Evolutionary conservation across 2,113 vertebrate species (phyloP), one percentile per base, ranked within the genome.

Genomic region (Athene noctua): DNA sequence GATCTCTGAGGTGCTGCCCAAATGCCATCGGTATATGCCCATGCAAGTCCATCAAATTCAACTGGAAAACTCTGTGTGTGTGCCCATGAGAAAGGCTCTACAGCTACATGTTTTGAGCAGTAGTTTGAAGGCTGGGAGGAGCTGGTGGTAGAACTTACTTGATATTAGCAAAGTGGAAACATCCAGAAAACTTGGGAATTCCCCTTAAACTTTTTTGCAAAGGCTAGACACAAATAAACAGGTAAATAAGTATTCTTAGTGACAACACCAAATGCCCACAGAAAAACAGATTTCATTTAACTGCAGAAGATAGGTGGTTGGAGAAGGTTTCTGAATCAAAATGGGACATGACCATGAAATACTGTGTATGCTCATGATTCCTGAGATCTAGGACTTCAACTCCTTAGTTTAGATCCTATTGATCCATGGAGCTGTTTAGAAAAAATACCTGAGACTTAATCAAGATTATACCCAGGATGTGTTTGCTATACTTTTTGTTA

Each of bases 151-250:
- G 55, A n/a, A 23, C 5, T 44, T 63, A 27, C 30, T 18, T 57
- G 30, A 5, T 30, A 21, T 1, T 0, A 3, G 18, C 44, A 42
- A 1, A 4, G 15, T 54, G 17, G 49, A 66, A 85, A 65, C 15
- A 40, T n/a, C 27, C 49, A 65, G 19, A 54, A 26, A 70, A 49
- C 34, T 23, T 82, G 36, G 21, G 34, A 91, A 61, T 46, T 38
- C 3, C 17, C 11, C 16, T 87, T 8, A 32, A 59, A 21, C 2
- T 11, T 63, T 90, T 78, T 75, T 65, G 26, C 70, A 78, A 72
- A 63, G 38, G 9, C n/a, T 62, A 46, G 34, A 57, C 38, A 58
- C 4, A 65, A 70, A 91, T 21, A n/a, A 72, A 47, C 3, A 38
- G 30, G 32, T 71, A 51, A 88, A 70, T 71, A 46, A 54, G 5